Evolutionary conservation across 2,797 vertebrate genomes (phyloP), one percentile per base, ranked within the genome.

Genomic region (Synaphobranchus kaupii): DNA sequence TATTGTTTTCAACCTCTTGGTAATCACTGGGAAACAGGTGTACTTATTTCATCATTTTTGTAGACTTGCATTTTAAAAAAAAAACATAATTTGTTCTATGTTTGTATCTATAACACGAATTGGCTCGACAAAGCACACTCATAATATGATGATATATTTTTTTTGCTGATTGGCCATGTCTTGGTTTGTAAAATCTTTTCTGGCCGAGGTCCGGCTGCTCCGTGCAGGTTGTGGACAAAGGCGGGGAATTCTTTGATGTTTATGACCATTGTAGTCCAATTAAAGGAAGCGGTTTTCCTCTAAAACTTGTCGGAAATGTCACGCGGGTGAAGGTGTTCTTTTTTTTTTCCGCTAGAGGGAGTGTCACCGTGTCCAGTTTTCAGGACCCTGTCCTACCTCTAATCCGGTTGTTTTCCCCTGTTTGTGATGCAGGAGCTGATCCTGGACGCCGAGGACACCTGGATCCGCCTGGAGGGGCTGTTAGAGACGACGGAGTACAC

Each of bases 401-500:
- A 56, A 47, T 28, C 2, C 6, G 13, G n/a, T 50, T n/a, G 1
- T 82, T 1, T 52, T 15, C 20, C 48, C 13, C 66, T n/a, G 2
- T 7, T 28, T n/a, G 15, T 25, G 5, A 9, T 80, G 20, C 91
- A 99, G 99, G 98, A 99, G 95, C 94, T 99, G 94, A 99, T 99
- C 78, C 95, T 99, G 76, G 98, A 99, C 88, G 96, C 98, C 0
- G 99, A 99, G 88, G 99, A 99, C 93, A 99, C 97, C 0, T 99
- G 98, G 99, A 99, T 99, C 89, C 97, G 98, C 4, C 91, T 99
- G 86, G 98, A 99, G 92, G 98, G 98, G 4, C 96, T 99, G 47
- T 96, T 95, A 0, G 98, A 99, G 95, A 98, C 93, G 81, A 97
- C 97, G 0, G 97, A 98, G 91, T 99, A 99, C 94, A 98, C 95